Evolutionary conservation across 1,140 invertebrate genomes (phyloP), one percentile per base, ranked within the genome.

Genomic region (Achatina immaculata): DNA sequence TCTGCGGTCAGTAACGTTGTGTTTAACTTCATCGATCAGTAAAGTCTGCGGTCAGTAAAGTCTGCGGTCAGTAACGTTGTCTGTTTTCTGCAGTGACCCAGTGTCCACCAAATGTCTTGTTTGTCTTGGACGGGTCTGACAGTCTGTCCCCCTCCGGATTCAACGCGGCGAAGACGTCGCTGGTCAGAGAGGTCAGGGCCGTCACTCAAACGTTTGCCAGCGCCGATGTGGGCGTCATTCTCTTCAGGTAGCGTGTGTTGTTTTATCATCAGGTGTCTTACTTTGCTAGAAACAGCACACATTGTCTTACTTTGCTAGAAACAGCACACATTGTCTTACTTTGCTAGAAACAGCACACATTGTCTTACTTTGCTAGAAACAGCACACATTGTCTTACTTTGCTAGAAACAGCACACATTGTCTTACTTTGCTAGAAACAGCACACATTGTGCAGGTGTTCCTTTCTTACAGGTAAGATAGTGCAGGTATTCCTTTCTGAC

Each of bases 41-140:
- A n/a, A n/a, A n/a, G n/a, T n/a, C n/a, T n/a, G n/a, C n/a, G n/a
- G n/a, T n/a, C n/a, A n/a, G n/a, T n/a, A n/a, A n/a, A n/a, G n/a
- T n/a, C n/a, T n/a, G n/a, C n/a, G n/a, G n/a, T n/a, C n/a, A n/a
- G n/a, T n/a, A n/a, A n/a, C n/a, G n/a, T n/a, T n/a, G n/a, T n/a
- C n/a, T n/a, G n/a, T n/a, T n/a, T n/a, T n/a, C n/a, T 1, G 0
- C 72, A 83, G 82, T 83, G 36, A 80, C 62, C 43, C 28, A 45
- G 19, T 83, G 82, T 71, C 82, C 82, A 0, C 68, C 78, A n/a
- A 76, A 83, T 34, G 82, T 83, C n/a, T 48, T 83, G 38, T 83
- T 83, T 55, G 36, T 83, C 14, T 75, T 83, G 73, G 82, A 83
- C 69, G 79, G 79, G 11, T 83, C 82, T 14, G 82, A 81, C 68